Conservation (phyloP, 2,888 invertebrate genomes). For the Morinoia aosen region DNA sequence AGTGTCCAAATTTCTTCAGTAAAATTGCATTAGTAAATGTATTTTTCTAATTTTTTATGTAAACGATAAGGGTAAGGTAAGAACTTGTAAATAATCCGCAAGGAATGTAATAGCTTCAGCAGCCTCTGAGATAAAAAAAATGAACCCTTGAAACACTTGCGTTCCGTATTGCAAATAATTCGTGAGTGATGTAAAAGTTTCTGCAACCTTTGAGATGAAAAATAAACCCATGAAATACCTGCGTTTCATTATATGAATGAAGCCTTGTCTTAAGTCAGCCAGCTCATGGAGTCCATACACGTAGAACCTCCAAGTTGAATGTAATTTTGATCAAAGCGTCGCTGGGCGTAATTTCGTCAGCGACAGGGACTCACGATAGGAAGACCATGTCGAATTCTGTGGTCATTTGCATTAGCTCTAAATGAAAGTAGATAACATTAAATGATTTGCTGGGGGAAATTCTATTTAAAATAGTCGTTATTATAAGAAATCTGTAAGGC, state of each 20-base stretch:
- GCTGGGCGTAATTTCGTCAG: neutral
- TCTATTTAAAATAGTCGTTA: neutral
- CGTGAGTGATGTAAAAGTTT: neutral
- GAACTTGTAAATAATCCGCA: no score
- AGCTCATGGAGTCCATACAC: neutral
- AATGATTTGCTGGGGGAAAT: no score
- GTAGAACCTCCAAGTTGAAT: neutral
- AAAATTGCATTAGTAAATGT: no score
- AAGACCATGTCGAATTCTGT: neutral
- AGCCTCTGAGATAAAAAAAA: no score
- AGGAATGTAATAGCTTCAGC: no score
- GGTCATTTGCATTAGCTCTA: neutral
- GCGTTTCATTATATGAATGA: neutral
- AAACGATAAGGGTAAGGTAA: neutral
- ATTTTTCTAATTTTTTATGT: no score
- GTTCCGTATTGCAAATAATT: neutral
- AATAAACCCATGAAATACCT: neutral
- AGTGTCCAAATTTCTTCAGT: neutral
- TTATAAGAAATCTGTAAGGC: neutral
- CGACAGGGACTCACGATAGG: neutral
- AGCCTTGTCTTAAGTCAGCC: neutral
- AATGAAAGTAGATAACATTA: neutral
- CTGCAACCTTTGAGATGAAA: neutral
- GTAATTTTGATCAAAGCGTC: slow-evolving; percentile 17
- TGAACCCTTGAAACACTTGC: neutral